A percentile compares a stretch with the other conserved stretches of the same genome.
Conservation (phyloP, 2,797 vertebrate genomes). For the Sebastiscus albofasciatus region DNA sequence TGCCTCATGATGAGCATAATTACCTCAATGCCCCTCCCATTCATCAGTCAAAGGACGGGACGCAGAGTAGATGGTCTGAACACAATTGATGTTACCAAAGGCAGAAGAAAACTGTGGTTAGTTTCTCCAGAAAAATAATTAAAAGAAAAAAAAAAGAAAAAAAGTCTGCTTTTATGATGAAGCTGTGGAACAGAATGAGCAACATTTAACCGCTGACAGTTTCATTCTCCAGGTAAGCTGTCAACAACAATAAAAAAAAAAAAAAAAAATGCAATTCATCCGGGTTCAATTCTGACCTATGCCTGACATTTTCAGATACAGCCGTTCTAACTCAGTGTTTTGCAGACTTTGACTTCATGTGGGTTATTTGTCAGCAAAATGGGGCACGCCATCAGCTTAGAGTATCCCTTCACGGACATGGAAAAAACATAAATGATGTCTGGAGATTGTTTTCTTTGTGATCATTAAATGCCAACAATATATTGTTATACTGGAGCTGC, state of each 20-base stretch:
- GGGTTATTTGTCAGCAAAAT: slow-evolving; percentile 63
- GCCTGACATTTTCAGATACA: slow-evolving; percentile 64
- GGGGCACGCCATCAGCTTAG: neutral
- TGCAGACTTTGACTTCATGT: slow-evolving; percentile 36
- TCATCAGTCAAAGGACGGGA: slow-evolving; percentile 35
- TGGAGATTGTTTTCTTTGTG: slow-evolving; percentile 28
- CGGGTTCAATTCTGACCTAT: slow-evolving; percentile 62
- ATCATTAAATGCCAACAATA: slow-evolving; percentile 37
- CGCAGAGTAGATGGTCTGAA: neutral
- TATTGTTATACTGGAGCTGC: slow-evolving; percentile 13
- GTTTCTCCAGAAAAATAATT: neutral
- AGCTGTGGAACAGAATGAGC: slow-evolving; percentile 26
- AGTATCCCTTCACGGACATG: neutral
- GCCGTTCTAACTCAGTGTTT: slow-evolving; percentile 27
- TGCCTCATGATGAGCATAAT: slow-evolving; percentile 67
- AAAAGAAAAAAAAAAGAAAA: no score
- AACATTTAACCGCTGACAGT: slow-evolving; percentile 61
- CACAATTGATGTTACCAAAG: neutral
- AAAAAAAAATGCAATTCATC: slow-evolving; percentile 22
- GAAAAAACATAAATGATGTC: slow-evolving; percentile 14
- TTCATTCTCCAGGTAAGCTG: slow-evolving; percentile 57
- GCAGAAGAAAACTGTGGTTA: neutral
- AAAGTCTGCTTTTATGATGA: slow-evolving; percentile 38
- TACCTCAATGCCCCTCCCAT: slow-evolving; percentile 49
- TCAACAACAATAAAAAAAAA: slow-evolving; percentile 13